These are phyloP conservation scores for human DNA, from an alignment of 2,113 vertebrate species.

Conservation along the genomic window GRCh38 chr21:13805501-13806000, in stretches of 20 bases:
- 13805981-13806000: conserved; percentile 82
- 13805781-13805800: conserved; percentile 35
- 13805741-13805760: background rate
- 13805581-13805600: background rate
- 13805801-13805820: conserved; percentile 70
- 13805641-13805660: conserved; percentile 44
- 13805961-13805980: conserved; percentile 84
- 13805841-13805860: conserved; percentile 80
- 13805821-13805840: conserved; percentile 68
- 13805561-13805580: background rate
- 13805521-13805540: conserved; percentile 23
- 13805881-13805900: conserved; percentile 83
- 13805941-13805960: conserved; percentile 85
- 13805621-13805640: background rate
- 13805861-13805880: conserved; percentile 81
- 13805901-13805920: conserved; percentile 84
- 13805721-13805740: conserved; percentile 43
- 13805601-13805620: background rate
- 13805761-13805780: conserved; percentile 21
- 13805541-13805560: conserved; percentile 27
- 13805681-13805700: background rate
- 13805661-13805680: conserved; percentile 54
- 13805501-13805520: background rate
- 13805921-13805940: conserved; percentile 81
- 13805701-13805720: background rate